Evolutionary conservation across 2,888 invertebrate genomes (phyloP), one percentile per base, ranked within the genome.

Genomic region (Stictocephala bisonia): DNA sequence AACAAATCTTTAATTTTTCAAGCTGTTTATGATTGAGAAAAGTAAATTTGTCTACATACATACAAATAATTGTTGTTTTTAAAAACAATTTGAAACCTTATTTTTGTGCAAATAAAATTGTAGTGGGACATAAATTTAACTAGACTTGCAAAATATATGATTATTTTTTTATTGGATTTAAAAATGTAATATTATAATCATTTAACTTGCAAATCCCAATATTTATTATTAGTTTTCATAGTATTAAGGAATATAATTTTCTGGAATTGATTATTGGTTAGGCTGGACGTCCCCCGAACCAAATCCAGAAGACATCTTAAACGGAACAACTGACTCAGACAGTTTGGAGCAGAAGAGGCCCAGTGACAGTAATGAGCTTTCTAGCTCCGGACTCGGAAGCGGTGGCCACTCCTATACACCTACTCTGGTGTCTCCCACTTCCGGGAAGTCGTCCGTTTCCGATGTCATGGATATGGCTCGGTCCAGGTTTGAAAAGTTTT

Each of bases 401-500:
- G 67, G 66, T 22, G 20, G 44, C 26, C n/a, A 7, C 26, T 40
- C 67, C 67, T n/a, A 27, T 9, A 67, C 48, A 41, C 56, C 56
- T 15, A 56, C 66, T 40, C 66, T 66, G 24, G 15, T 72, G 40
- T 56, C 72, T 9, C 72, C 60, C 11, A 53, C 70, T 22, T 53
- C 70, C 9, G 70, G 58, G 11, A 73, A 70, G 50, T 73, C 73
- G 11, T 60, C 69, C 15, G 68, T 71, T 18, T 58, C 75, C 18
- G 93, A 93, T 82, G 92, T 93, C 75, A 86, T 94, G 78, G 93
- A 93, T 83, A 90, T 91, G 83, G 93, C 93, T 80, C 90, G 93
- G 80, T 91, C 90, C 83, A 90, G 93, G 80, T 93, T 94, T 83
- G 94, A 94, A 84, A 91, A 92, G 82, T 93, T 94, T 84, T 93